phyloP scores from a whole-genome alignment of 2,113 vertebrate species.

The Perca schrenkii region DNA sequence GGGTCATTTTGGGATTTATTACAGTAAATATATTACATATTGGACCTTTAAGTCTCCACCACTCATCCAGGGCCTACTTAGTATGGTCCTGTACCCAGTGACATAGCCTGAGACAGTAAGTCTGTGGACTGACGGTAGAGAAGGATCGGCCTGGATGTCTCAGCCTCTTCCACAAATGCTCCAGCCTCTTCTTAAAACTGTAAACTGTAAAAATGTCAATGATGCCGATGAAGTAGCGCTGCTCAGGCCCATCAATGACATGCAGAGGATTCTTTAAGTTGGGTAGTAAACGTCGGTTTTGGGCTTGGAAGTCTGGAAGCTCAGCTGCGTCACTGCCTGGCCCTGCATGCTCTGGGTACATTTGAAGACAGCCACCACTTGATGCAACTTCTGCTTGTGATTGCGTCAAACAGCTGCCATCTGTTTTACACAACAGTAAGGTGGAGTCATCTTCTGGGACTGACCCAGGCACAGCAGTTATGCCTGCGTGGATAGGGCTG shows the following conservation, averaged over 20 bases:
- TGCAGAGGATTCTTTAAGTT: constrained; percentile 88
- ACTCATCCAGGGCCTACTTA: constrained; percentile 69
- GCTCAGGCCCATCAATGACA: constrained; percentile 88
- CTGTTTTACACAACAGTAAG: constrained; percentile 56
- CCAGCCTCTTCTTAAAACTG: constrained; percentile 87
- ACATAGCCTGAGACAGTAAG: constrained; percentile 86
- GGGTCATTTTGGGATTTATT: too few relatives aligned
- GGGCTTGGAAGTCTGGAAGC: constrained; percentile 64
- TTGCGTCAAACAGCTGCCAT: constrained; percentile 8
- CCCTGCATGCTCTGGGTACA: neutral
- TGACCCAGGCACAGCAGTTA: constrained; percentile 69
- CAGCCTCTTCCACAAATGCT: constrained; percentile 89
- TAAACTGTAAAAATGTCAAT: constrained; percentile 93
- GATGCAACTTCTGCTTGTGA: constrained; percentile 20
- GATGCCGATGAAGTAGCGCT: constrained; percentile 91
- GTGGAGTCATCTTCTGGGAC: constrained; percentile 74
- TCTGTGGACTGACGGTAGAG: constrained; percentile 89
- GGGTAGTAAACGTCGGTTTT: constrained; percentile 89
- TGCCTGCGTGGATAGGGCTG: constrained; percentile 51
- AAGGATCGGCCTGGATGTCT: constrained; percentile 85
- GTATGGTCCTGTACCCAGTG: constrained; percentile 88
- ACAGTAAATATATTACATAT: too few relatives aligned
- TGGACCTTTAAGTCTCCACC: constrained; percentile 81
- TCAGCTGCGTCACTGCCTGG: constrained; percentile 50
- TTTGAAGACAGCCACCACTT: neutral